phyloP scores from a whole-genome alignment of 35 echinoderm and acorn worm species.

The Diadema setosum region DNA sequence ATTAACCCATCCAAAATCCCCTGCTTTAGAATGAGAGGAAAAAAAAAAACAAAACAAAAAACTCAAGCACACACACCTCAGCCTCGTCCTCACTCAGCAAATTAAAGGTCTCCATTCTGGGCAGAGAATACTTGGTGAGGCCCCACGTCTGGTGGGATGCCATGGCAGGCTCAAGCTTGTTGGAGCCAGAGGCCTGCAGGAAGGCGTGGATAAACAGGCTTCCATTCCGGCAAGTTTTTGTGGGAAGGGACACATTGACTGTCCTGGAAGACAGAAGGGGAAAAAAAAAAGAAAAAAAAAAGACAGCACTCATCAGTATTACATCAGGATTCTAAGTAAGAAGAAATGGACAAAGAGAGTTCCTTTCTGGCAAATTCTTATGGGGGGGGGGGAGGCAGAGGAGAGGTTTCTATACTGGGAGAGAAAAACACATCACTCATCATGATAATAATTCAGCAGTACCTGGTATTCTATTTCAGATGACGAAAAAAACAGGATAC shows the following conservation, averaged over 20 bases:
- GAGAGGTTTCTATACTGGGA: too few species aligned
- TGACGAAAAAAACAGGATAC: too few species aligned
- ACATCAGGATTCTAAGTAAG: background rate
- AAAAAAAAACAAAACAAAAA: background rate
- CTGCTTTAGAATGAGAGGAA: too few species aligned
- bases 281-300: background rate
- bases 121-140: constrained; percentile 66
- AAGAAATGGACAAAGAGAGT: background rate
- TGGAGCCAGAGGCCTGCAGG: background rate
- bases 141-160: constrained; percentile 9
- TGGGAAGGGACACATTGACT: constrained; percentile 72
- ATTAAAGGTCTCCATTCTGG: constrained; percentile 60
- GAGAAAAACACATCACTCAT: too few species aligned
- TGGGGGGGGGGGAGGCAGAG: background rate
- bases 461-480: too few species aligned
- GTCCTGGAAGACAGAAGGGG: constrained; percentile 15
- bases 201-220: constrained; percentile 55
- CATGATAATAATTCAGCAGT: too few species aligned
- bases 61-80: constrained; percentile 39
- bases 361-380: background rate
- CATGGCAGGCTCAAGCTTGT: background rate
- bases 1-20: too few species aligned
- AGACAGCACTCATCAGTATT: background rate
- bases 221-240: constrained; percentile 69
- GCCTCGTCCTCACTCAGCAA: constrained; percentile 16